These are phyloP conservation scores for Lepilemur septentrionalis DNA, from an alignment of 2,797 vertebrate species.

Conservation along the genomic window DNA sequence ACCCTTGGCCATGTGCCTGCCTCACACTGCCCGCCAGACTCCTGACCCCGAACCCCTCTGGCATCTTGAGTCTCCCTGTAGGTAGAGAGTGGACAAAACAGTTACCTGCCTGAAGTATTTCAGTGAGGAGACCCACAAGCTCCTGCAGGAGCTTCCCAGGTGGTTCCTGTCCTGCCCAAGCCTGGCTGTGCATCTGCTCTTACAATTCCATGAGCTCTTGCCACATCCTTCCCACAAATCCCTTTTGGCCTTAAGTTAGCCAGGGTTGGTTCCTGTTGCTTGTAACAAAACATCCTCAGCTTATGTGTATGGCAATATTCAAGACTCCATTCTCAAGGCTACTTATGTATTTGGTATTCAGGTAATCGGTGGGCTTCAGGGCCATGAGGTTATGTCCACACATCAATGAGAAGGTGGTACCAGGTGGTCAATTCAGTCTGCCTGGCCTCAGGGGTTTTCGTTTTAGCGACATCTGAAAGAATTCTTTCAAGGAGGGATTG, in stretches of 20 bases:
- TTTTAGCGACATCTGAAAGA: not conserved
- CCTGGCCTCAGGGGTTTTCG: not conserved
- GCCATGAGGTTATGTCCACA: not conserved
- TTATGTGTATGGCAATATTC: not conserved
- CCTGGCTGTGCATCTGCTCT: not conserved
- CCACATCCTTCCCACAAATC: not conserved
- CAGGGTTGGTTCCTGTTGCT: not conserved
- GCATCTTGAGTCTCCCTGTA: not conserved
- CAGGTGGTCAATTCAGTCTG: not conserved
- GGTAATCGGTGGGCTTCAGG: not conserved
- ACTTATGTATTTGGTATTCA: not conserved
- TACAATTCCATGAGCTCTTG: not conserved
- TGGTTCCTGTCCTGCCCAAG: not conserved
- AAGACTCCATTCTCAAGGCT: not conserved
- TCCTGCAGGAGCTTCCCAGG: not conserved
- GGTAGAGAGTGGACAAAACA: not conserved
- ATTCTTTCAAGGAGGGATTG: not conserved
- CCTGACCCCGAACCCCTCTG: fast-evolving
- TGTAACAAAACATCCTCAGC: not conserved
- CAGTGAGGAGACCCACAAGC: not conserved
- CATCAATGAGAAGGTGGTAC: not conserved
- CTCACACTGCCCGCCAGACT: not conserved
- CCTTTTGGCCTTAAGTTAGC: not conserved
- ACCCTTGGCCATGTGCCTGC: not conserved
- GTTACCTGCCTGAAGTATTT: not conserved